phyloP scores from a whole-genome alignment of 2,888 invertebrate genomes.

The Trichopria drosophilae region DNA sequence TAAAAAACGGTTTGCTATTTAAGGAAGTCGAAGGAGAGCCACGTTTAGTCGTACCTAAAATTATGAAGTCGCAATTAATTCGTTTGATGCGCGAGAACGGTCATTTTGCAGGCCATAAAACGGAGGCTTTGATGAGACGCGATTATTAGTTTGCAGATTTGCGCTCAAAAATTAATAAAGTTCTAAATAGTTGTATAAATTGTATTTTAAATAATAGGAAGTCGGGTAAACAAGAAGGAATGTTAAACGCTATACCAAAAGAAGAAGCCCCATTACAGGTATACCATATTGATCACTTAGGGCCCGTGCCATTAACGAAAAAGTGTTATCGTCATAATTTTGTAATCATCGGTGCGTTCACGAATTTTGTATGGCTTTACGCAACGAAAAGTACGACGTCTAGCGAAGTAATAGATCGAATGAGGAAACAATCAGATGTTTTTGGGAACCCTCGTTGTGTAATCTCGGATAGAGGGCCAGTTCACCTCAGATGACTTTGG shows the following conservation, averaged over 20 bases:
- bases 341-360: background rate
- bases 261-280: background rate
- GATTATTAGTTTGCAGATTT: background rate
- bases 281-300: constrained; percentile 5
- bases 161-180: no score
- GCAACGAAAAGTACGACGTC: no score
- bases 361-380: background rate
- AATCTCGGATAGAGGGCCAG: no score
- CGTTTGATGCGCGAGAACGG: background rate
- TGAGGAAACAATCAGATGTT: no score
- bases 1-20: background rate
- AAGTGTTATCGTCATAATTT: constrained; percentile 2
- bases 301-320: no score
- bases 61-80: constrained; percentile 3
- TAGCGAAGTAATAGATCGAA: no score
- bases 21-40: background rate
- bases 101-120: background rate
- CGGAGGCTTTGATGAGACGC: background rate
- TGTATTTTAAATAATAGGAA: constrained; percentile 2
- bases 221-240: background rate
- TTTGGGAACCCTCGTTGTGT: no score
- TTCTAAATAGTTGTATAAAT: no score
- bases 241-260: background rate
- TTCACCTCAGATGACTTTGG: no score
- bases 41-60: constrained; percentile 1